These are phyloP conservation scores for Pediacus dermestoides DNA, from an alignment of 2,888 invertebrate genomes.

Conservation along the genomic window DNA sequence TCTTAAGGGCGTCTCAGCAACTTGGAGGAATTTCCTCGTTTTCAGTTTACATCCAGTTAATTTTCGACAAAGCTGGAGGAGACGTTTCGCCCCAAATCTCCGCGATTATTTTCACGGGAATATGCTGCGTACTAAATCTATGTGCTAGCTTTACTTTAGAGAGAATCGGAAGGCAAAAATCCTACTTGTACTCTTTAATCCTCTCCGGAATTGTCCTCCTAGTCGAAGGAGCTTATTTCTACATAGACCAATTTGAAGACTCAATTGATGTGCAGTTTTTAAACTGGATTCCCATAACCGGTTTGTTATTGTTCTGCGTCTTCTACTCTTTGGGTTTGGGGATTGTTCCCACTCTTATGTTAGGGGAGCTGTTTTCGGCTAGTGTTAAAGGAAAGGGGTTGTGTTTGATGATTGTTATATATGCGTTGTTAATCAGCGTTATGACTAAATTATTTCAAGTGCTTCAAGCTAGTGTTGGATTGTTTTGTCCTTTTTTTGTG, in stretches of 20 bases:
- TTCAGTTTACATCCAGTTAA: constrained; percentile 35
- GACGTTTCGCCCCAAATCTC: constrained; percentile 33
- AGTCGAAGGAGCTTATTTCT: constrained; percentile 31
- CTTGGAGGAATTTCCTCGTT: constrained; percentile 37
- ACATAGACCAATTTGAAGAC: constrained; percentile 22
- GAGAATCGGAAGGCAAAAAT: constrained; percentile 30
- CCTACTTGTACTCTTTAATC: constrained; percentile 30
- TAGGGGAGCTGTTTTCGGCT: constrained; percentile 39
- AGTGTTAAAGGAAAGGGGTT: constrained; percentile 37
- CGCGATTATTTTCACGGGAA: constrained; percentile 29
- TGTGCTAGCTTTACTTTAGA: constrained; percentile 28
- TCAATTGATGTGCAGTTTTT: constrained; percentile 24
- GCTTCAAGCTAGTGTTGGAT: constrained; percentile 32
- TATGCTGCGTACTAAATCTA: constrained; percentile 24
- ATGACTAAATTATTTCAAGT: constrained; percentile 38
- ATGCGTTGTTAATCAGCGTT: constrained; percentile 27
- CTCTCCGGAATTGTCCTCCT: constrained; percentile 27
- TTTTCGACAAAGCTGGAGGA: constrained; percentile 42
- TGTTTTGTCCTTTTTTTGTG: constrained; percentile 35
- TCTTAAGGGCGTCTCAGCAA: constrained; percentile 39
- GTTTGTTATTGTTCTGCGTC: constrained; percentile 34
- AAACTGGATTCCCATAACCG: constrained; percentile 37
- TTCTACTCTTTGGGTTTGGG: constrained; percentile 30
- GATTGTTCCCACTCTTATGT: constrained; percentile 36
- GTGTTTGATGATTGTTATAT: constrained; percentile 31